These are phyloP conservation scores for Cyanoderma ruficeps DNA, from an alignment of 2,113 vertebrate species.

Conservation along the genomic window DNA sequence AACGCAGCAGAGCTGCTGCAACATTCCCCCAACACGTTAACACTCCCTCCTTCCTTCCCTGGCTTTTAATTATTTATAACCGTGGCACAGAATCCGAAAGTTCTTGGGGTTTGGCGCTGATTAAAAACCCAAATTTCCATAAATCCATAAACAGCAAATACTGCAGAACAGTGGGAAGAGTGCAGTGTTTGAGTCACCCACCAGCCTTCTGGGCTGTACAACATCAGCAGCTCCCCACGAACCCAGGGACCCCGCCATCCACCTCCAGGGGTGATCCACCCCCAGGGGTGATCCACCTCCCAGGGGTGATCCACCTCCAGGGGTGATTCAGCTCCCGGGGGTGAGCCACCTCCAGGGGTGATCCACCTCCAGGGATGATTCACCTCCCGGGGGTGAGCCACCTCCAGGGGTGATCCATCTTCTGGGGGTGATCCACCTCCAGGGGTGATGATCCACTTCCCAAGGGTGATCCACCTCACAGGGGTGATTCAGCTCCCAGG, in stretches of 20 bases:
- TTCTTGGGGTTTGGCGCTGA: neutral
- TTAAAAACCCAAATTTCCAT: neutral
- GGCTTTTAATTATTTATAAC: constrained; percentile 12
- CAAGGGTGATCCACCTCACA: neutral
- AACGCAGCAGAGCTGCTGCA: neutral
- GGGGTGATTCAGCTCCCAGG: too few species aligned
- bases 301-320: too few species aligned
- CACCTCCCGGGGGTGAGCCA: too few species aligned
- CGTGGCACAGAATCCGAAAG: neutral
- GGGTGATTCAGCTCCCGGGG: too few species aligned
- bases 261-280: too few species aligned
- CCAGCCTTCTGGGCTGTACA: neutral
- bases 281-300: too few species aligned
- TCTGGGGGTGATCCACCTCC: too few species aligned
- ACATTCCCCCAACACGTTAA: neutral
- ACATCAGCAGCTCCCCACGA: neutral
- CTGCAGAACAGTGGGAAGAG: neutral
- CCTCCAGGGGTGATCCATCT: too few species aligned
- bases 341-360: too few species aligned
- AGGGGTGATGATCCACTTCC: too few species aligned
- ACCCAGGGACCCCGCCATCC: neutral
- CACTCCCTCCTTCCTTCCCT: neutral
- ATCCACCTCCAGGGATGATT: too few species aligned
- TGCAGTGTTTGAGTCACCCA: neutral
- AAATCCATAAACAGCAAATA: neutral